Conservation (phyloP, 2,888 invertebrate species). For the Crepidodera aurea region DNA sequence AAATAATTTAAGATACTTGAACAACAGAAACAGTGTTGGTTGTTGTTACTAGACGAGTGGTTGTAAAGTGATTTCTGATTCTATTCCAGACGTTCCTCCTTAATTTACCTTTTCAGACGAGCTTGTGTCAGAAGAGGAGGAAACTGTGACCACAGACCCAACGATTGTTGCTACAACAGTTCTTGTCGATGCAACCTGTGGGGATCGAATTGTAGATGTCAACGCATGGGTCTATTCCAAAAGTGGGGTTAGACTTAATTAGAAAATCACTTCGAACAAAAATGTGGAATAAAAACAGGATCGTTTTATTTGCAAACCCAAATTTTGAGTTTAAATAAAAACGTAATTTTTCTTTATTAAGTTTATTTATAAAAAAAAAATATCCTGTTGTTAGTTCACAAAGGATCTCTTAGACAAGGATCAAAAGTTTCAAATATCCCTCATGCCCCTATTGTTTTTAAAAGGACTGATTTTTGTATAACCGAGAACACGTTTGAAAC, state of each 20-base stretch:
- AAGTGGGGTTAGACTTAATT: slow-evolving; percentile 75
- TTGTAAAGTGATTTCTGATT: slow-evolving; percentile 64
- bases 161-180: slow-evolving; percentile 86
- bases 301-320: neutral
- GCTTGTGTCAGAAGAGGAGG: slow-evolving; percentile 83
- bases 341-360: slow-evolving; percentile 2
- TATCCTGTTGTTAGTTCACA: slow-evolving; percentile 17
- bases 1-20: slow-evolving; percentile 5
- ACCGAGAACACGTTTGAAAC: slow-evolving; percentile 32
- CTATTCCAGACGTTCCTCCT: slow-evolving; percentile 80
- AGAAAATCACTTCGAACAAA: slow-evolving; percentile 50
- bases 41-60: slow-evolving; percentile 40
- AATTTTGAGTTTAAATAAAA: neutral
- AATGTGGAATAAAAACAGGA: slow-evolving; percentile 33
- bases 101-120: slow-evolving; percentile 86
- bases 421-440: slow-evolving; percentile 33
- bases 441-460: slow-evolving; percentile 20
- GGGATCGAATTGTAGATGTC: slow-evolving; percentile 89
- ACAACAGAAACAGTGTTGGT: slow-evolving; percentile 2
- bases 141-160: slow-evolving; percentile 84
- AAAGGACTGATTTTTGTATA: slow-evolving; percentile 46
- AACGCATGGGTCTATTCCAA: slow-evolving; percentile 88
- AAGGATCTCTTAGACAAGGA: slow-evolving; percentile 12
- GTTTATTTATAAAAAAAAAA: no score
- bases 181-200: slow-evolving; percentile 89